phyloP scores from a whole-genome alignment of 2,113 vertebrate species.

The Chamaetylas fuelleborni region DNA sequence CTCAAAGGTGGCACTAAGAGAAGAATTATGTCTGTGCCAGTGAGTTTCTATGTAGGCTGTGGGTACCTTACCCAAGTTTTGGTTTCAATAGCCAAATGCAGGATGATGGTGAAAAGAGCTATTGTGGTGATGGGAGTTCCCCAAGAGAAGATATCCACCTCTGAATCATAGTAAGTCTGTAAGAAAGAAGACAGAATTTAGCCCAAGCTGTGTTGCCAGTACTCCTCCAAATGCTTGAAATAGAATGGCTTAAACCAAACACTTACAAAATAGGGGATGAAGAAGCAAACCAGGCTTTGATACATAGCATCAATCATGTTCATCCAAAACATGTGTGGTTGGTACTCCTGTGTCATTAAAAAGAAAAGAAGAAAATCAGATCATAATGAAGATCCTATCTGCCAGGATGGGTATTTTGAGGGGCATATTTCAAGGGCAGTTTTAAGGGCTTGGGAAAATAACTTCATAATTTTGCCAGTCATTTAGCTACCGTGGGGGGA shows the following conservation, averaged over 20 bases:
- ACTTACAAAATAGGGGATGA: slow-evolving; percentile 97
- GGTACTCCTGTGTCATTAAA: slow-evolving; percentile 83
- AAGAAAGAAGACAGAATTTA: slow-evolving; percentile 15
- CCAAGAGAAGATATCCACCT: slow-evolving; percentile 93
- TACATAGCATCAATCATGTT: slow-evolving; percentile 98
- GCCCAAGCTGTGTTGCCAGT: not conserved
- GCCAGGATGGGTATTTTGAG: not conserved
- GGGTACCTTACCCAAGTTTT: slow-evolving; percentile 91
- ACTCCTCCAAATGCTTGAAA: not conserved
- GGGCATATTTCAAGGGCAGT: not conserved
- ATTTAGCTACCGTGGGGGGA: not conserved
- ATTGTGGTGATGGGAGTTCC: slow-evolving; percentile 90
- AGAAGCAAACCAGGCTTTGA: slow-evolving; percentile 96
- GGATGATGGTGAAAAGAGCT: slow-evolving; percentile 90
- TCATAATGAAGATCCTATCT: not conserved
- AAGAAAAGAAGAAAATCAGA: not conserved
- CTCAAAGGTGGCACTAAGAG: not conserved
- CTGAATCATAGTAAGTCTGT: slow-evolving; percentile 90
- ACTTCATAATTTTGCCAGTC: not conserved
- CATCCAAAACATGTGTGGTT: slow-evolving; percentile 95
- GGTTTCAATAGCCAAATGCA: slow-evolving; percentile 95
- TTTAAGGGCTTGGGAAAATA: not conserved
- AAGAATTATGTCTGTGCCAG: not conserved
- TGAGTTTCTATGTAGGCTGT: not conserved
- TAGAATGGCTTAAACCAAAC: not conserved